Conservation (phyloP, 2,797 vertebrate genomes). For the Todus mexicanus region DNA sequence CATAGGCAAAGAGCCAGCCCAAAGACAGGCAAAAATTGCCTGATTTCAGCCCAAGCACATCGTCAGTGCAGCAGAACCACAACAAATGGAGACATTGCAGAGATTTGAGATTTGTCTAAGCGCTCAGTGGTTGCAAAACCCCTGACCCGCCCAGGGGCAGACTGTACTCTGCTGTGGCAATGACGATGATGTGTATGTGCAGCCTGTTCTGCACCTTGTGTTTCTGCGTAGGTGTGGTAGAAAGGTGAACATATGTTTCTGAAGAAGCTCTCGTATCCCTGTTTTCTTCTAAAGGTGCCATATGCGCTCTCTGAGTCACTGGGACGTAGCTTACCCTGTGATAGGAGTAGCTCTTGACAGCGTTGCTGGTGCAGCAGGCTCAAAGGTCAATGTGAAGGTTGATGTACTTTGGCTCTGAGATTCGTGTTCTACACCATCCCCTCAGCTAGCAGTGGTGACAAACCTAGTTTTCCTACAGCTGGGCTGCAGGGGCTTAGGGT, state of each 20-base stretch:
- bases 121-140: not conserved
- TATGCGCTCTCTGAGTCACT: not conserved
- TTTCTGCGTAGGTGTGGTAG: not conserved
- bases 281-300: not conserved
- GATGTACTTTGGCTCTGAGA: not conserved
- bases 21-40: not conserved
- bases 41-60: not conserved
- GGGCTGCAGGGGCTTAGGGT: not conserved
- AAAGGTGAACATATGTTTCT: constrained; percentile 63
- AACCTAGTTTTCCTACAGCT: not conserved
- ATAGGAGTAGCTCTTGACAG: not conserved
- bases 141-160: not conserved
- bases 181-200: not conserved
- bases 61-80: not conserved
- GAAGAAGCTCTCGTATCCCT: not conserved
- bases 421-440: not conserved
- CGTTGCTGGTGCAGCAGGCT: not conserved
- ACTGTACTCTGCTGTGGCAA: not conserved
- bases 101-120: not conserved
- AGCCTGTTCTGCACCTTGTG: constrained; percentile 10
- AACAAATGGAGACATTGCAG: not conserved
- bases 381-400: not conserved
- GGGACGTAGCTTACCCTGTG: not conserved
- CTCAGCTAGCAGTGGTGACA: not conserved
- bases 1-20: not conserved